Evolutionary conservation across 2,888 invertebrate species (phyloP), one percentile per base, ranked within the genome.

Genomic region (Eilema griseolum): DNA sequence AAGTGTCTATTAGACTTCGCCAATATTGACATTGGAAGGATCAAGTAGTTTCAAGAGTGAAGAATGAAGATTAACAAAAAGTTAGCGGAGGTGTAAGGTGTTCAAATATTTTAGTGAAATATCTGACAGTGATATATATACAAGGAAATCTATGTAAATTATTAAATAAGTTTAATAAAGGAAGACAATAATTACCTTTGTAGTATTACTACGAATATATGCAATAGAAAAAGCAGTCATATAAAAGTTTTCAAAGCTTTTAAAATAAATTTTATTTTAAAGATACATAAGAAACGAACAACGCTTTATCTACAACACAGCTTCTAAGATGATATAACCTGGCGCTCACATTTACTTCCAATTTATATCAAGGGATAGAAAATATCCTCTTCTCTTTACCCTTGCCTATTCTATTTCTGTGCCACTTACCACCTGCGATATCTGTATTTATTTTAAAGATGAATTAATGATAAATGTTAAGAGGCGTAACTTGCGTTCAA

Each of bases 361-460:
- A 87, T 87, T 87, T 83, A 83, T 82, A 83, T 85, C 80, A 81
- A 75, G 75, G 75, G 78, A 83, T 84, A 82, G 14, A 41, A 41
- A 85, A 84, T 86, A 81, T 83, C 75, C 74, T 76, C 78, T 81
- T 81, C 73, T 16, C 41, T 41, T 41, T 41, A 41, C 16, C 14
- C 78, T 80, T 83, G 83, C 71, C 73, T 78, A 85, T 80, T 86
- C 85, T 86, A 76, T 78, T 81, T 71, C 72, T 73, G 61, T 23
- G 72, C 83, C n/a, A 23, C n/a, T 67, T n/a, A n/a, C n/a, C n/a
- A n/a, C 3, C 41, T 41, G 16, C 16, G 14, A 41, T 16, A 41
- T 63, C 24, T 24, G 61, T 57, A 14, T 75, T 65, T 67, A 73
- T 70, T 79, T 74, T 57, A 72, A 76, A 79, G 80, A 68, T 73